Evolutionary conservation across 2,888 invertebrate species (phyloP).

Genomic region (Malacosoma neustria): DNA sequence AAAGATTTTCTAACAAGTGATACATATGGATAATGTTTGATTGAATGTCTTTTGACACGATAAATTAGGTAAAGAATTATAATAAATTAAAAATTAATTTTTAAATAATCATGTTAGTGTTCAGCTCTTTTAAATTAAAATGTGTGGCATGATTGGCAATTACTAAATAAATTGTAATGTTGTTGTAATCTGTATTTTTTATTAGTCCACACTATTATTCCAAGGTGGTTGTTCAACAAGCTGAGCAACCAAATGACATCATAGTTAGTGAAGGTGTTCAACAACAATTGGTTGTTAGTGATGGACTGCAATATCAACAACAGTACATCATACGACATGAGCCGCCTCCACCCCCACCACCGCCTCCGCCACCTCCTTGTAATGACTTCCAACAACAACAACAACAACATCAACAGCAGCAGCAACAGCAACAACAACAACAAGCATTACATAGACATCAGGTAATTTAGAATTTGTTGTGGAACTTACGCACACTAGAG

Average conservation of each 20-base stretch:
- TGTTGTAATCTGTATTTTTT: no score
- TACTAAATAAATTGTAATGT: no score
- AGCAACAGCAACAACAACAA: conserved; percentile 34
- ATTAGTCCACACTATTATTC: neutral
- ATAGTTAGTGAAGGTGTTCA: conserved; percentile 69
- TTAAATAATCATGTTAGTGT: no score
- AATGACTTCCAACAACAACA: conserved; percentile 50
- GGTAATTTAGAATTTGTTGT: conserved; percentile 1
- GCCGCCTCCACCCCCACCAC: conserved; percentile 38
- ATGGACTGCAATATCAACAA: conserved; percentile 62
- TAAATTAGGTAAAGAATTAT: no score
- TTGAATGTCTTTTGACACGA: no score
- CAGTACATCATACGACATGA: conserved; percentile 69
- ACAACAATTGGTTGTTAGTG: conserved; percentile 57
- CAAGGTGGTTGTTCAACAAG: conserved; percentile 70
- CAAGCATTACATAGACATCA: conserved; percentile 48
- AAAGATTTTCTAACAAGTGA: no score
- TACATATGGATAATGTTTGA: no score
- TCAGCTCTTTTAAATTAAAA: no score
- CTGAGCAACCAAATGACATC: conserved; percentile 70
- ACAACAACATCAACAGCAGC: conserved; percentile 33
- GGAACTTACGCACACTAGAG: no score
- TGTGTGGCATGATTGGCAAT: no score
- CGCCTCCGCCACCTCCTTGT: conserved; percentile 41
- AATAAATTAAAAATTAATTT: no score